phyloP scores from a whole-genome alignment of 1,140 invertebrate genomes.

The Temnothorax nylanderi region DNA sequence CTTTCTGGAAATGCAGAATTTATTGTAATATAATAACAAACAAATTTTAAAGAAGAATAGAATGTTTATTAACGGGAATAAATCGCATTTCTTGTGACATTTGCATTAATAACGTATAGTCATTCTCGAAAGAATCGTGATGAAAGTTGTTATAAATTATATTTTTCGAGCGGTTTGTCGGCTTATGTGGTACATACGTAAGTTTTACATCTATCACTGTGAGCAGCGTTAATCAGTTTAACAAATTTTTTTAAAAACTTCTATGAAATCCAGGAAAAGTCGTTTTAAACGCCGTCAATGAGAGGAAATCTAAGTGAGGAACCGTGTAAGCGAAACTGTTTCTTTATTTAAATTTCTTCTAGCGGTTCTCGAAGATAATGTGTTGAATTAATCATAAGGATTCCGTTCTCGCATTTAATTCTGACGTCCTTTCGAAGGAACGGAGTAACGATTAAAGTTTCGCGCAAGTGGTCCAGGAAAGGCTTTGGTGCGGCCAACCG shows the following conservation, averaged over 20 bases:
- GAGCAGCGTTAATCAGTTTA: slow-evolving; percentile 12
- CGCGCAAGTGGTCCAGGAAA: slow-evolving; percentile 23
- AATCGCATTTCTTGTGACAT: background rate
- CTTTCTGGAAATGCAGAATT: background rate
- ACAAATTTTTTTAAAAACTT: slow-evolving; percentile 30
- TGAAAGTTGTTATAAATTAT: background rate
- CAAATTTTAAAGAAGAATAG: background rate
- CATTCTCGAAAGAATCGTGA: background rate
- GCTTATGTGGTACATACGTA: background rate
- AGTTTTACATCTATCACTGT: background rate
- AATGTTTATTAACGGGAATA: background rate
- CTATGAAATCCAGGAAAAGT: background rate
- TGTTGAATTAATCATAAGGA: slow-evolving; percentile 76
- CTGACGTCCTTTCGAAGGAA: slow-evolving; percentile 36
- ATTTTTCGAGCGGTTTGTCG: background rate
- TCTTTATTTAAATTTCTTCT: slow-evolving; percentile 76
- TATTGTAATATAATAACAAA: background rate
- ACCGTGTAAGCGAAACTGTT: slow-evolving; percentile 73
- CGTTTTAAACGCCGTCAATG: slow-evolving; percentile 32
- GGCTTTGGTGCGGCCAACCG: slow-evolving; percentile 44
- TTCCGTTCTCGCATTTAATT: slow-evolving; percentile 65
- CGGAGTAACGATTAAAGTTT: slow-evolving; percentile 71
- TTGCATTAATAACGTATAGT: background rate
- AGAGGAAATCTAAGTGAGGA: slow-evolving; percentile 59
- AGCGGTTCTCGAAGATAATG: slow-evolving; percentile 68